Conservation (phyloP, 2,797 vertebrate species). For the Tachyglossus aculeatus region DNA sequence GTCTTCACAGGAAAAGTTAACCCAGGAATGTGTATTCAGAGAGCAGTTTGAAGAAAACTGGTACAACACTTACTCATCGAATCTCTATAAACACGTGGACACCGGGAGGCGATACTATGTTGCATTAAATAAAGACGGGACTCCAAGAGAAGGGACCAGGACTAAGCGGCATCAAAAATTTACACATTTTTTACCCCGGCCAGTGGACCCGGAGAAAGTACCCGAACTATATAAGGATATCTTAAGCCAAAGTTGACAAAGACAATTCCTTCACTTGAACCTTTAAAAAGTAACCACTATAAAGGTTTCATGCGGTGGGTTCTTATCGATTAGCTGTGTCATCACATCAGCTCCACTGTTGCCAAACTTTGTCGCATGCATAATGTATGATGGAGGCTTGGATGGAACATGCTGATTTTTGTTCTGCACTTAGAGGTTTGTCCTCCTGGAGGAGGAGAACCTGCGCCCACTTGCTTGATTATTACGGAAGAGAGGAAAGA, state of each 20-base stretch:
- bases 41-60: constrained; percentile 99
- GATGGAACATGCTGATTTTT: constrained; percentile 80
- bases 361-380: constrained; percentile 88
- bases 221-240: constrained; percentile 97
- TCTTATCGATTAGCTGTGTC: constrained; percentile 83
- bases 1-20: constrained; percentile 88
- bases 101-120: constrained; percentile 93
- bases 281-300: constrained; percentile 85
- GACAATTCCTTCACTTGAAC: constrained; percentile 83
- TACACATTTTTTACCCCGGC: constrained; percentile 97
- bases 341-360: constrained; percentile 84
- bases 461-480: constrained; percentile 77
- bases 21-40: constrained; percentile 93
- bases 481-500: constrained; percentile 58
- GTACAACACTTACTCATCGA: constrained; percentile 99
- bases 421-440: constrained; percentile 79
- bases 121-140: constrained; percentile 96
- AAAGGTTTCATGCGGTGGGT: constrained; percentile 82
- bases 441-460: constrained; percentile 77
- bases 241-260: constrained; percentile 96
- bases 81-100: constrained; percentile 94
- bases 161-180: constrained; percentile 97
- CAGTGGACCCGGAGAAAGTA: constrained; percentile 95
- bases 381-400: constrained; percentile 82
- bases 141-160: constrained; percentile 90